Percentiles rank a stretch among this genome's conserved stretches.
Conservation (phyloP, 2,888 invertebrate species). For the Dasysyrphus albostriatus region DNA sequence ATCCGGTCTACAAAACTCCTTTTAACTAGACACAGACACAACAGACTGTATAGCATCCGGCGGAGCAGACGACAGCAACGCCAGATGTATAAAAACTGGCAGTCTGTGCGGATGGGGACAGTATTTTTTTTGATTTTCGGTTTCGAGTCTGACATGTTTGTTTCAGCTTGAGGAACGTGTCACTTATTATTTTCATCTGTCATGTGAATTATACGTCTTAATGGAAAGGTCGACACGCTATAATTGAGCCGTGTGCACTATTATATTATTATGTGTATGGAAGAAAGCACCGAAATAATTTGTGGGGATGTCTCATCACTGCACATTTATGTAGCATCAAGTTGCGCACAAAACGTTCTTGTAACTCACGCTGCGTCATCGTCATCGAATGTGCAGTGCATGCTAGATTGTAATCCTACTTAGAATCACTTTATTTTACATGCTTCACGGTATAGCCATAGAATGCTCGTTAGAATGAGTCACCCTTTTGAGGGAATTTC, state of each 20-base stretch:
- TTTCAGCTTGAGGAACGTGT: slow-evolving; percentile 31
- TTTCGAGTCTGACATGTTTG: slow-evolving; percentile 38
- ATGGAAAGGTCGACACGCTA: slow-evolving; percentile 60
- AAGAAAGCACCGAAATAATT: slow-evolving; percentile 23
- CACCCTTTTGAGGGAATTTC: slow-evolving; percentile 40
- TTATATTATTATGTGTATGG: neutral
- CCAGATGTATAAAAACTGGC: slow-evolving; percentile 46
- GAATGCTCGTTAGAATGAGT: slow-evolving; percentile 47
- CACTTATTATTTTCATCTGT: slow-evolving; percentile 43
- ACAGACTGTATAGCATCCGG: slow-evolving; percentile 14
- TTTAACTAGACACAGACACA: slow-evolving; percentile 42
- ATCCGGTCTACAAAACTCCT: slow-evolving; percentile 44
- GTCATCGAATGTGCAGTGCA: slow-evolving; percentile 23
- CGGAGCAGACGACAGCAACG: slow-evolving; percentile 9
- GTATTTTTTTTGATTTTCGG: slow-evolving; percentile 34
- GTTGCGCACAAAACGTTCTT: slow-evolving; percentile 33
- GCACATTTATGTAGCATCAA: slow-evolving; percentile 16
- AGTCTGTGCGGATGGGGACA: slow-evolving; percentile 16
- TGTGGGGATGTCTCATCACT: slow-evolving; percentile 31
- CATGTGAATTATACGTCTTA: slow-evolving; percentile 38
- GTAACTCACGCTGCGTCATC: slow-evolving; percentile 3
- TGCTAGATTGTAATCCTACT: slow-evolving; percentile 38
- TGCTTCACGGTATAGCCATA: slow-evolving; percentile 13
- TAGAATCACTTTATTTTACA: slow-evolving; percentile 14
- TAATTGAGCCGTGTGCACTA: slow-evolving; percentile 52